Evolutionary conservation across 2,113 vertebrate genomes (phyloP).

Genomic region (Semnornis frantzii): DNA sequence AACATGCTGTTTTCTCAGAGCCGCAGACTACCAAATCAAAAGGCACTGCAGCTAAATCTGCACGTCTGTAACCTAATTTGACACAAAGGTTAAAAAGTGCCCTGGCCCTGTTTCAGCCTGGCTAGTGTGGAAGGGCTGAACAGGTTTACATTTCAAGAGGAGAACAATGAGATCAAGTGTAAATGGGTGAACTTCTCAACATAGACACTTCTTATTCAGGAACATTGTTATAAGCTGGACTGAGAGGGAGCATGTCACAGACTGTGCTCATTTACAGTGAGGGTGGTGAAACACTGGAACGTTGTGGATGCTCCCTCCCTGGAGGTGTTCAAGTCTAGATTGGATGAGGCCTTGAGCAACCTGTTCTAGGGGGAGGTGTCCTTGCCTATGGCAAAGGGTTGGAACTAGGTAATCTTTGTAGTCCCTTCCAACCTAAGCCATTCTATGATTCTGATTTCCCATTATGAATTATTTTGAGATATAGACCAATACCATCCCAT

Average conservation of each 20-base stretch:
- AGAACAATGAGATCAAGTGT: background rate
- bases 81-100: background rate
- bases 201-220: background rate
- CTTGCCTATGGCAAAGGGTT: no score
- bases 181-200: background rate
- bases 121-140: background rate
- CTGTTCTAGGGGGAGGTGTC: no score
- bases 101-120: background rate
- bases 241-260: background rate
- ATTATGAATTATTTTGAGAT: background rate
- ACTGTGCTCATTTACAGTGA: background rate
- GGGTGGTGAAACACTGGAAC: no score
- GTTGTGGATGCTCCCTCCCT: no score
- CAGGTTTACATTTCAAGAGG: conserved; percentile 16
- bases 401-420: no score
- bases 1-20: background rate
- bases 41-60: background rate
- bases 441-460: background rate
- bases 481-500: background rate
- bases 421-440: no score
- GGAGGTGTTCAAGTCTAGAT: no score
- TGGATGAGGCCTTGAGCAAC: no score
- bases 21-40: background rate
- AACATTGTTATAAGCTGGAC: background rate
- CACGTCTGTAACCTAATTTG: background rate